Base-by-base conservation (phyloP, 2,113 vertebrate genomes). In the Actenoides lindsayi region DNA sequence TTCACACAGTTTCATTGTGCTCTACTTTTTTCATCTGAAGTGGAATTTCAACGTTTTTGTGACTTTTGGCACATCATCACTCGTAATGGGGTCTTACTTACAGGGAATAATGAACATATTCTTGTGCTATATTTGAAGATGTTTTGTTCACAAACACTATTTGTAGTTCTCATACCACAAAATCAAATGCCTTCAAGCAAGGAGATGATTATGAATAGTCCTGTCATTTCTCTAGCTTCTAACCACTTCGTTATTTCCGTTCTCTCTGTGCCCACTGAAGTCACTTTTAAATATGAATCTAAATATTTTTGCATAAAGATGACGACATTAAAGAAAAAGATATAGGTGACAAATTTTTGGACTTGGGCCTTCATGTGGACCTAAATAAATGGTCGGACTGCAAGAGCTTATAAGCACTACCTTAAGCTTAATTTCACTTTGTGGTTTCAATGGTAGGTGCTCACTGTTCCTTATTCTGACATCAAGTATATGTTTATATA, bases 41-140 rank as follows among this genome's bases (percentile, higher is more conserved):
- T 27, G 70, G 91, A 96, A 97, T 96, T 98, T 97, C 97, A 97
- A 93, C 88, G 78, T 87, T 96, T 97, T 96, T 95, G 83, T 96
- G 90, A 98, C 96, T 97, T 97, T 97, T 97, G 97, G 97, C 96
- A 98, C 67, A 77, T 96, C 97, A 97, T 98, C 96, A 96, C 90
- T 98, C 94, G 95, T 87, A 93, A 94, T 86, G 71, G 65, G 67
- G 59, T 86, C 74, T 95, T 97, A 80, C 77, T 95, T 97, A 51
- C 62, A 73, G 75, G 69, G 48, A 96, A 73, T 87, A 96, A 94
- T 53, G 78, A 87, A 87, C 68, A 73, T 73, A 83, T 87, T 67
- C 80, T 90, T 64, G 68, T 92, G 79, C 42, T 89, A 83, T 96
- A 89, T 89, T 93, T 87, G 88, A 83, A 68, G 64, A 81, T 91